Conservation (phyloP, 2,888 invertebrate species). For the Cataglyphis rosenhaueri region DNA sequence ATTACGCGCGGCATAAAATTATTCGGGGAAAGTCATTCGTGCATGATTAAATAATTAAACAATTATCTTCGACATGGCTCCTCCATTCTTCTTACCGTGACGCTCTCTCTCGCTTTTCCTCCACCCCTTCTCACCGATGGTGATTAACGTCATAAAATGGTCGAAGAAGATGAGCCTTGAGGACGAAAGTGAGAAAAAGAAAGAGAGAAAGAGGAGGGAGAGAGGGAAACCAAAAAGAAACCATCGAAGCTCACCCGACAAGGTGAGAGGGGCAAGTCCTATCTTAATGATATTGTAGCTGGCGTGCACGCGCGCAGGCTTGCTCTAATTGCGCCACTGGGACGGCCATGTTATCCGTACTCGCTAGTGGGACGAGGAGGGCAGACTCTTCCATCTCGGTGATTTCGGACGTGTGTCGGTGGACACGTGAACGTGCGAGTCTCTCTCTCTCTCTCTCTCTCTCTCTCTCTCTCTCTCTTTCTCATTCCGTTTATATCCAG, state of each 20-base stretch:
- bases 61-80: slow-evolving; percentile 60
- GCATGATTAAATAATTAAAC: slow-evolving; percentile 69
- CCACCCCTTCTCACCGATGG: slow-evolving; percentile 17
- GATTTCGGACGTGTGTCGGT: slow-evolving; percentile 53
- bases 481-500: neutral
- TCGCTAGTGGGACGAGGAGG: slow-evolving; percentile 77
- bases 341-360: slow-evolving; percentile 81
- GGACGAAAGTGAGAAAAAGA: slow-evolving; percentile 37
- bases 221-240: slow-evolving; percentile 46
- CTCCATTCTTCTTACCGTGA: neutral
- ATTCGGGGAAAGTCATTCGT: slow-evolving; percentile 19
- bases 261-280: slow-evolving; percentile 66
- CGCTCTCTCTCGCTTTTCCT: slow-evolving; percentile 21
- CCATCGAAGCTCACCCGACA: slow-evolving; percentile 23
- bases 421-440: slow-evolving; percentile 45
- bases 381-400: slow-evolving; percentile 65
- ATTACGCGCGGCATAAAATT: neutral
- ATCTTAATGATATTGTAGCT: slow-evolving; percentile 84
- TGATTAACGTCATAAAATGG: slow-evolving; percentile 41
- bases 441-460: slow-evolving; percentile 5
- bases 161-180: slow-evolving; percentile 23
- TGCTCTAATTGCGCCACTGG: slow-evolving; percentile 83
- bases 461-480: slow-evolving; percentile 3
- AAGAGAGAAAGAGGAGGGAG: neutral
- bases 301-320: slow-evolving; percentile 81